Conservation (phyloP, 1,140 invertebrate species). For the Hylaeus anthracinus region DNA sequence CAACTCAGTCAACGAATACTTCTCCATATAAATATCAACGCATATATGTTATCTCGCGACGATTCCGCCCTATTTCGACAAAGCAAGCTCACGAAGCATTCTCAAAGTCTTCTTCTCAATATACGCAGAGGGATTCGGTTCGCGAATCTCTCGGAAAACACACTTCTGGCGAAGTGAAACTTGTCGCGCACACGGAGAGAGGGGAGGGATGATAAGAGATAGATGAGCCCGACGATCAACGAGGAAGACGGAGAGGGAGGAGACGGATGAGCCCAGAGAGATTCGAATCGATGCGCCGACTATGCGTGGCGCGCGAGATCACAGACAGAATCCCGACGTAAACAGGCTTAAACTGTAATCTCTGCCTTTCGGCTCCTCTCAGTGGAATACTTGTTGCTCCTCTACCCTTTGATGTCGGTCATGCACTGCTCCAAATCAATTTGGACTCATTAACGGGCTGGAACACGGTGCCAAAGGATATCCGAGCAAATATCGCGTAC, state of each 20-base stretch:
- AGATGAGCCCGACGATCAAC: background rate
- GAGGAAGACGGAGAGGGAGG: conserved; percentile 2
- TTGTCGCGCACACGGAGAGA: background rate
- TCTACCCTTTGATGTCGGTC: conserved; percentile 57
- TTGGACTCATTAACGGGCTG: conserved; percentile 60
- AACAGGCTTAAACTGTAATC: conserved; percentile 70
- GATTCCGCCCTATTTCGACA: too few relatives aligned
- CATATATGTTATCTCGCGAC: too few relatives aligned
- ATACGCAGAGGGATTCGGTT: background rate
- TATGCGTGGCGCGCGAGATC: conserved; percentile 67
- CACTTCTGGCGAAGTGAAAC: background rate
- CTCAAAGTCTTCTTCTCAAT: too few relatives aligned
- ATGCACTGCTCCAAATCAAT: conserved; percentile 63
- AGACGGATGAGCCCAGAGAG: conserved; percentile 26
- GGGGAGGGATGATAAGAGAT: conserved; percentile 23
- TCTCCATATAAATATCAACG: too few relatives aligned
- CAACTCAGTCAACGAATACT: too few relatives aligned
- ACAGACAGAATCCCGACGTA: conserved; percentile 67
- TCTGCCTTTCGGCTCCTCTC: conserved; percentile 52
- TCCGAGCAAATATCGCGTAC: conserved; percentile 52
- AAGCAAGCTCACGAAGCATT: too few relatives aligned
- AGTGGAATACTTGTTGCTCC: conserved; percentile 63
- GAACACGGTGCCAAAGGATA: conserved; percentile 59
- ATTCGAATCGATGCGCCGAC: conserved; percentile 54
- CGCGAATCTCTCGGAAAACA: background rate